Evolutionary conservation across 2,113 vertebrate genomes (phyloP), one percentile per base, ranked within the genome.

Genomic region (Tenebrosternarchus preto): DNA sequence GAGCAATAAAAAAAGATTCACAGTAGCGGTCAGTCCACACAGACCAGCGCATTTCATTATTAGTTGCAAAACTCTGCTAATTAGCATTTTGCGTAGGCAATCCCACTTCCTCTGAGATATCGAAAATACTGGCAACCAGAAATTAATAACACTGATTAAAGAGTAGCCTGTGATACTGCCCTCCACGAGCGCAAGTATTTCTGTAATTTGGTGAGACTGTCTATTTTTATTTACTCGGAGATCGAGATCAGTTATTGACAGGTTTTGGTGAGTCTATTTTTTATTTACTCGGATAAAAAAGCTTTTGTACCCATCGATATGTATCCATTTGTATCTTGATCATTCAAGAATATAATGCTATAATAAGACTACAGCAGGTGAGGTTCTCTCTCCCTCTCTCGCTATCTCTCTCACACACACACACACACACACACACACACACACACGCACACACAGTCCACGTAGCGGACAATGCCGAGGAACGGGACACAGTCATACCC

Each of bases 361-460:
- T n/a, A n/a, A n/a, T n/a, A n/a, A n/a, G n/a, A n/a, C n/a, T n/a
- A n/a, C n/a, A n/a, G 61, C 79, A 81, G 73, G 63, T 76, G 77
- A 67, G 70, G 25, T 56, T 74, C 59, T 78, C 19, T 39, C 73
- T 59, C 71, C 61, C 53, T 43, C 63, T 74, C 66, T 78, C 24
- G n/a, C 73, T 59, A 64, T 75, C 53, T 43, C n/a, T 1, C 31
- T 27, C 22, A 36, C 33, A 36, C 33, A 36, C 33, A 36, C 33
- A 36, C 33, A 36, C 33, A 36, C 33, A 36, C 33, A 36, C 33
- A 36, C 33, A 36, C 33, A 36, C 33, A 36, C 33, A 36, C 33
- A 36, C 33, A 36, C 33, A 36, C 33, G 6, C 33, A 36, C 33
- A 36, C 33, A 59, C 12, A 60, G 56, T 59, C 55, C 29, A 39